A percentile compares a stretch with the other conserved stretches of the same genome.
Evolutionary conservation across 64 coral and sea anemone species (phyloP).

Genomic region (Acropora tenuis): DNA sequence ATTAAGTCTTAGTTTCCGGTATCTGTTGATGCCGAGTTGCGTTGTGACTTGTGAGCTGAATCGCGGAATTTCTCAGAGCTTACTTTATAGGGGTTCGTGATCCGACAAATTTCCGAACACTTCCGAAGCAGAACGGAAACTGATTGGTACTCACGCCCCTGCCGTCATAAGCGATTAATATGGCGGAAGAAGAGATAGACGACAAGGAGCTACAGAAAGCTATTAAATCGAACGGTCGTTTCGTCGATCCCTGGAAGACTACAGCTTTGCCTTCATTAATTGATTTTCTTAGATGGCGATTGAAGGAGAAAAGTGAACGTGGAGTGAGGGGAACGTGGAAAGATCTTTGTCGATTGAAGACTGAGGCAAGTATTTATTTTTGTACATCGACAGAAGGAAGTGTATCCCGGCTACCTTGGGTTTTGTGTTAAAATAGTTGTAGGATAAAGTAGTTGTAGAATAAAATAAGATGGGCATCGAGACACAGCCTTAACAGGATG

Average conservation of each 20-base stretch:
- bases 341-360: constrained; percentile 45
- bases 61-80: too few relatives aligned
- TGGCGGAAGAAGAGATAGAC: background rate
- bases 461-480: too few relatives aligned
- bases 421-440: too few relatives aligned
- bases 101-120: too few relatives aligned
- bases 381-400: too few relatives aligned
- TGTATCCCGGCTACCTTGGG: too few relatives aligned
- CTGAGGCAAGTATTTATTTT: constrained; percentile 1
- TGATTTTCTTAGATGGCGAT: constrained; percentile 23
- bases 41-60: too few relatives aligned
- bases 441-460: too few relatives aligned
- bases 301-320: constrained; percentile 44
- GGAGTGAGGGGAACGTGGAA: constrained; percentile 35
- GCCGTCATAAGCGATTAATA: background rate
- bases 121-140: too few relatives aligned
- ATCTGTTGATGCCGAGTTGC: constrained; percentile 8
- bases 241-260: constrained; percentile 60
- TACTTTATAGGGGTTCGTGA: too few relatives aligned
- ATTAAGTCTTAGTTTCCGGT: background rate
- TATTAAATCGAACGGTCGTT: constrained; percentile 41
- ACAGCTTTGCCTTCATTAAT: constrained; percentile 13
- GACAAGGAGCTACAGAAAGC: background rate
- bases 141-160: background rate
- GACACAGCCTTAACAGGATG: too few relatives aligned